Evolutionary conservation across 2,888 invertebrate genomes (phyloP), one percentile per base, ranked within the genome.

Genomic region (Eristalinus sepulchralis): DNA sequence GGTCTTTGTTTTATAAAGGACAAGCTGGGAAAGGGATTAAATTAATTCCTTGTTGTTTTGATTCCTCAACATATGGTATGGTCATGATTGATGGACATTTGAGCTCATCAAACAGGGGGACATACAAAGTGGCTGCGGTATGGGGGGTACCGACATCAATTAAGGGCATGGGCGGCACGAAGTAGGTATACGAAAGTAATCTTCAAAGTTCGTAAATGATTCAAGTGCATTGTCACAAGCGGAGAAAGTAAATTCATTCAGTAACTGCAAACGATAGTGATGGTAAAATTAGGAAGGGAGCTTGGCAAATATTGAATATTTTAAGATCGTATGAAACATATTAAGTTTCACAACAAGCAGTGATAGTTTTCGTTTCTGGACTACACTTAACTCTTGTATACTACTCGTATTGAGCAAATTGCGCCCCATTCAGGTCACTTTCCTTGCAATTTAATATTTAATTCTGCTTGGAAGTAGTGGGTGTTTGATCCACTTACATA

Each of bases 31-130:
- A 60, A 53, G 22, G 68, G 36, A 77, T 84, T 83, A 80, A 80
- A 83, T 75, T 71, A 84, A 75, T 70, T 64, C 57, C 62, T 75
- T 70, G 73, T 84, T 81, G 57, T 85, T 81, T 81, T 72, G 78
- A 75, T 78, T 71, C 17, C 34, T 63, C 36, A 34, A 55, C 77
- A 78, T 86, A 78, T 55, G 60, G 67, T 70, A 57, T 20, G 75
- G 24, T 63, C 60, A 62, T 79, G 83, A 75, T 83, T 79, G 73
- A 62, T 39, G 33, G 33, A 39, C 72, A 73, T 67, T 11, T 68
- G 72, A 33, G 20, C 33, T 13, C 20, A 62, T 68, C 27, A n/a
- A 34, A 24, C 27, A 67, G 59, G 47, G 31, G 17, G 33, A 6
- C 31, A 33, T 57, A 57, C n/a, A 17, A 63, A 71, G 53, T 33